Conservation (phyloP, 2,113 vertebrate species). For the Ardeotis arabs region DNA sequence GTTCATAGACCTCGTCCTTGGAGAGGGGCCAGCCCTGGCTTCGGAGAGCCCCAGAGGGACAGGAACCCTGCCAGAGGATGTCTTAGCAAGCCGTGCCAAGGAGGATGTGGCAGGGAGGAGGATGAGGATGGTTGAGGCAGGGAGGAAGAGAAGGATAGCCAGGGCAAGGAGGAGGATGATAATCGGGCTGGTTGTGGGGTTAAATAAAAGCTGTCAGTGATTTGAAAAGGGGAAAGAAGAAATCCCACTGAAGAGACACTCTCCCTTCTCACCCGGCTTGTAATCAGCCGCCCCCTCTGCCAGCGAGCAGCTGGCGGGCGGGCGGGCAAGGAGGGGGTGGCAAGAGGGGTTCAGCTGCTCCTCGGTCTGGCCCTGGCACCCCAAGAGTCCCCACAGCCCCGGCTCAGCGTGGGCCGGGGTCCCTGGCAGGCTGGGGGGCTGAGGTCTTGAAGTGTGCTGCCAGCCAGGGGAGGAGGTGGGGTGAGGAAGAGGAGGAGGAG, state of each 20-base stretch:
- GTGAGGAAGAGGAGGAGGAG: background rate
- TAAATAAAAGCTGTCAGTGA: constrained; percentile 44
- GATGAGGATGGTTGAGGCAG: background rate
- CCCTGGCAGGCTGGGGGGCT: background rate
- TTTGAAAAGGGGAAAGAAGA: constrained; percentile 32
- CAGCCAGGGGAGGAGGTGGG: background rate
- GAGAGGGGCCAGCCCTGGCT: background rate
- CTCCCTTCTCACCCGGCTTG: constrained; percentile 33
- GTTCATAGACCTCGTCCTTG: background rate
- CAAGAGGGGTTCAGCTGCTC: constrained; percentile 52
- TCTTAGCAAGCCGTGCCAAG: background rate
- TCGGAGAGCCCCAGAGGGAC: background rate
- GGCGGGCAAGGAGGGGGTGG: constrained; percentile 40
- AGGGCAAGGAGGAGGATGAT: background rate
- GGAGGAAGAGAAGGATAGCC: background rate
- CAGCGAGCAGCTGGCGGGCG: background rate
- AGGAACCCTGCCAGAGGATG: background rate
- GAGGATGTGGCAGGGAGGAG: background rate
- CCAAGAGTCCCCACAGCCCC: background rate
- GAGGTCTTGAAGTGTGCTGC: background rate
- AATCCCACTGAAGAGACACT: background rate
- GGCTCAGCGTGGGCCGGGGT: rapidly evolving
- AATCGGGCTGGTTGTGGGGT: background rate
- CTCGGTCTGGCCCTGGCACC: background rate
- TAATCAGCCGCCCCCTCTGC: constrained; percentile 44